These are phyloP conservation scores for Notothenia rossii DNA, from an alignment of 2,113 vertebrate genomes.

Conservation along the genomic window DNA sequence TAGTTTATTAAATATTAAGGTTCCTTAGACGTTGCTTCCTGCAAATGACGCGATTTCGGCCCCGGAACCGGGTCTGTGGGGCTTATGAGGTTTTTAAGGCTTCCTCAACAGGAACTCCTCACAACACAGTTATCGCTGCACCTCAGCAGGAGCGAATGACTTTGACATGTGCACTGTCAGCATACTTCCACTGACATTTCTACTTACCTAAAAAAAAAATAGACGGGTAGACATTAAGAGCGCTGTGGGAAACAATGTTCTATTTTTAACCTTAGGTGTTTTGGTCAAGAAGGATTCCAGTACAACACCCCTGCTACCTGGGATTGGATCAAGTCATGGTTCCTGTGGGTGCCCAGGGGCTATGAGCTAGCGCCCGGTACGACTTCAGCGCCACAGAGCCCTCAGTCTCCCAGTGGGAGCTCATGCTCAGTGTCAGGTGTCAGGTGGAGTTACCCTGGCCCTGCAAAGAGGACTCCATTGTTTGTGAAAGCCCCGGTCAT, in stretches of 20 bases:
- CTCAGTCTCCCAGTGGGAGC: conserved; percentile 66
- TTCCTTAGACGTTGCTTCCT: too few species aligned
- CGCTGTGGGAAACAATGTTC: conserved; percentile 39
- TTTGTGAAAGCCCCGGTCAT: conserved; percentile 74
- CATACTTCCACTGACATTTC: conserved; percentile 51
- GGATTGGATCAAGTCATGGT: conserved; percentile 51
- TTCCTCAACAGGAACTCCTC: conserved; percentile 41
- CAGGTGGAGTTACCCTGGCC: conserved; percentile 73
- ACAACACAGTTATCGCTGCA: conserved; percentile 44
- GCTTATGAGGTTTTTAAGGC: conserved; percentile 15
- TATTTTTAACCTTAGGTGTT: conserved; percentile 38
- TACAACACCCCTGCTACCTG: conserved; percentile 48
- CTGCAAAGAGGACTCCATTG: conserved; percentile 65
- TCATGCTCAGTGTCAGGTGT: conserved; percentile 82
- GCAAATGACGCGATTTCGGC: too few species aligned
- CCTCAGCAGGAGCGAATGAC: conserved; percentile 47
- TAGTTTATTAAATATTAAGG: too few species aligned
- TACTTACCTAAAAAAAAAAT: conserved; percentile 29
- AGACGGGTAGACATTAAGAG: conserved; percentile 44
- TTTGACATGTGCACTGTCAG: conserved; percentile 65
- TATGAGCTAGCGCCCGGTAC: conserved; percentile 43
- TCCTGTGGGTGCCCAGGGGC: conserved; percentile 46
- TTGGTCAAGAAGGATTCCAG: conserved; percentile 39
- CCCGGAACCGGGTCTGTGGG: too few species aligned
- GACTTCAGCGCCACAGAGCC: conserved; percentile 55